Conservation (phyloP, 2,888 invertebrate genomes). For the Melinaea menophilus region DNA sequence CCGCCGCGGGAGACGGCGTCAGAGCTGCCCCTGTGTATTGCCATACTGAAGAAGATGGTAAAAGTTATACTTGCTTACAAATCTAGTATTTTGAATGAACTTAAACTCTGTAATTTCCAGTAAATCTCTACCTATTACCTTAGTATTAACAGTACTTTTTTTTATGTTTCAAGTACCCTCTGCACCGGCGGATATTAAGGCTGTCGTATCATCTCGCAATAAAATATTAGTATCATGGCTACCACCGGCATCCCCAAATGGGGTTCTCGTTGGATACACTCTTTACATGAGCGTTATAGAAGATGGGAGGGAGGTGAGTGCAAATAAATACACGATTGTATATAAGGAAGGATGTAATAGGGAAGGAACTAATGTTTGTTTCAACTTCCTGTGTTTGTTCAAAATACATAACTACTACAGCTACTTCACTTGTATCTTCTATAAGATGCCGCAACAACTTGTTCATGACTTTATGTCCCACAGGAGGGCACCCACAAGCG, state of each 20-base stretch:
- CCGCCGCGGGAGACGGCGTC: conserved; percentile 92
- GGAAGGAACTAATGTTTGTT: too few species aligned
- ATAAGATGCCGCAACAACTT: background rate
- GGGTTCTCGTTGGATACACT: conserved; percentile 88
- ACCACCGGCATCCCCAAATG: conserved; percentile 90
- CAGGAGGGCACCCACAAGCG: conserved; percentile 87
- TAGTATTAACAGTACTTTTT: background rate
- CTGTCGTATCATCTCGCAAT: conserved; percentile 89
- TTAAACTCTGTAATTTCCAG: too few species aligned
- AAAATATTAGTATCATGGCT: conserved; percentile 94
- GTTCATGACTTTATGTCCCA: conserved; percentile 7
- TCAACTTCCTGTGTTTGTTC: too few species aligned
- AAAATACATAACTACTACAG: too few species aligned
- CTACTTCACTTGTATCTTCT: background rate
- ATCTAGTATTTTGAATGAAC: too few species aligned
- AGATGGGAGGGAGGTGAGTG: conserved; percentile 82
- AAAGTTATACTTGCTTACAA: conserved; percentile 30
- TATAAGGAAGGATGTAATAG: too few species aligned
- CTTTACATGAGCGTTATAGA: conserved; percentile 89
- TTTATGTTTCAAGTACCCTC: conserved; percentile 84
- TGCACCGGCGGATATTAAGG: conserved; percentile 93
- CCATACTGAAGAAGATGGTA: conserved; percentile 93
- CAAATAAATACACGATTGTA: background rate
- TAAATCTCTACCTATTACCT: background rate
- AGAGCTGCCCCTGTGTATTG: conserved; percentile 90